A percentile compares a stretch with the other conserved stretches of the same genome.
Evolutionary conservation across 2,888 invertebrate genomes (phyloP).

Genomic region (Acanthococcus lagerstroemiae): DNA sequence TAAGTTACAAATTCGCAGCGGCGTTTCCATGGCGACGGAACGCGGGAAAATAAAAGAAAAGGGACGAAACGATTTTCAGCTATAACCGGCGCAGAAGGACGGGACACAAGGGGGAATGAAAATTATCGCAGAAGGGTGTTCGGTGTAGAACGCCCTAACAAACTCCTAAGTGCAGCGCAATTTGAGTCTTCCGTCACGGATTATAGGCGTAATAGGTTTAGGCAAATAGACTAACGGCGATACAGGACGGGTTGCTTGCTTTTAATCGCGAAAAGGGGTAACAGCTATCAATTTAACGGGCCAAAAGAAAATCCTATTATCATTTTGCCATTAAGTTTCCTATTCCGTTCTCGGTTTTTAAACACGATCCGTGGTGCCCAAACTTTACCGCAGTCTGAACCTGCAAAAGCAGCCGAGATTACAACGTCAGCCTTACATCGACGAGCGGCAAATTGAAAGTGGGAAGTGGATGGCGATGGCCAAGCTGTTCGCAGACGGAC

Average conservation of each 20-base stretch:
- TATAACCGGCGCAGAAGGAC: too few species aligned
- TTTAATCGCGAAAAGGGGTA: conserved; percentile 22
- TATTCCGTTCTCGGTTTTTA: neutral
- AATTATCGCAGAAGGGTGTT: neutral
- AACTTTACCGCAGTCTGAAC: neutral
- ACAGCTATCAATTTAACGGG: conserved; percentile 29
- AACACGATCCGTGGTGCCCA: neutral
- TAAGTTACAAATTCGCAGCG: conserved; percentile 14
- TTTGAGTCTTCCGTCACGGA: conserved; percentile 34
- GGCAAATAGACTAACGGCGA: conserved; percentile 34
- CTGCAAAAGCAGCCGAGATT: too few species aligned
- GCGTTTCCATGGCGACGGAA: conserved; percentile 11
- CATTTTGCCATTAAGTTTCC: conserved; percentile 23
- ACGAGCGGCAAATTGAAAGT: too few species aligned
- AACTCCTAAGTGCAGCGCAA: conserved; percentile 33
- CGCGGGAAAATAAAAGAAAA: conserved; percentile 3
- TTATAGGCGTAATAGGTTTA: conserved; percentile 35
- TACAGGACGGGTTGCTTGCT: conserved; percentile 10
- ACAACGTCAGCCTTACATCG: too few species aligned
- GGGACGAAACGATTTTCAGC: neutral
- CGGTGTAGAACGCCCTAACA: neutral
- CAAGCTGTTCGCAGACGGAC: too few species aligned
- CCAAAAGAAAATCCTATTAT: conserved; percentile 27
- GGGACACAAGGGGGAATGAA: too few species aligned
- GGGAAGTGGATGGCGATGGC: too few species aligned